These are phyloP conservation scores for Corythoichthys intestinalis DNA, from an alignment of 2,113 vertebrate species.

Conservation along the genomic window DNA sequence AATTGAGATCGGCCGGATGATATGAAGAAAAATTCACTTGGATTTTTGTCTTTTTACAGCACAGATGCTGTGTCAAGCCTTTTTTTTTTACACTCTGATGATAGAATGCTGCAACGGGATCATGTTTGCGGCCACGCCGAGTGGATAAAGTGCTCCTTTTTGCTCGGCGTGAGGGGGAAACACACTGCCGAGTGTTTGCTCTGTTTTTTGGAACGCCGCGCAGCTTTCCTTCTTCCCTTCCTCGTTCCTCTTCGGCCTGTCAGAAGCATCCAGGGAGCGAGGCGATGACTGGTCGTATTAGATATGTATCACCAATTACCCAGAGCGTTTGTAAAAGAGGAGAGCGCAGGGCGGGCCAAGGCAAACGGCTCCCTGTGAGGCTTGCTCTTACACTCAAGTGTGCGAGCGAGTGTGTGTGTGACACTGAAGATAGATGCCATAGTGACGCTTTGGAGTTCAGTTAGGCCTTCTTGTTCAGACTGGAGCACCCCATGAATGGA, in stretches of 20 bases:
- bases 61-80: no score
- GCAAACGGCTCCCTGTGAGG: slow-evolving; percentile 66
- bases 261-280: slow-evolving; percentile 63
- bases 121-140: neutral
- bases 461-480: neutral
- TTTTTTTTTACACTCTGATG: neutral
- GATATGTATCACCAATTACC: slow-evolving; percentile 74
- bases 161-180: slow-evolving; percentile 56
- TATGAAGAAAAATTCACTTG: neutral
- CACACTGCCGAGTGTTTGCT: slow-evolving; percentile 53
- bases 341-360: slow-evolving; percentile 54
- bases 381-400: slow-evolving; percentile 37
- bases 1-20: no score
- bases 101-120: neutral
- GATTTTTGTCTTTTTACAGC: neutral
- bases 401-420: neutral
- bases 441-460: neutral
- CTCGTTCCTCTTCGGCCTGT: slow-evolving; percentile 36
- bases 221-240: slow-evolving; percentile 38
- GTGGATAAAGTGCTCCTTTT: slow-evolving; percentile 53
- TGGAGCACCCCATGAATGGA: neutral
- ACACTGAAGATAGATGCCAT: neutral
- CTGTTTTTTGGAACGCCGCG: slow-evolving; percentile 80
- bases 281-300: slow-evolving; percentile 72
- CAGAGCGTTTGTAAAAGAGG: slow-evolving; percentile 55